These are phyloP conservation scores for Illadopsis cleaveri DNA, from an alignment of 2,113 vertebrate genomes.

Conservation along the genomic window DNA sequence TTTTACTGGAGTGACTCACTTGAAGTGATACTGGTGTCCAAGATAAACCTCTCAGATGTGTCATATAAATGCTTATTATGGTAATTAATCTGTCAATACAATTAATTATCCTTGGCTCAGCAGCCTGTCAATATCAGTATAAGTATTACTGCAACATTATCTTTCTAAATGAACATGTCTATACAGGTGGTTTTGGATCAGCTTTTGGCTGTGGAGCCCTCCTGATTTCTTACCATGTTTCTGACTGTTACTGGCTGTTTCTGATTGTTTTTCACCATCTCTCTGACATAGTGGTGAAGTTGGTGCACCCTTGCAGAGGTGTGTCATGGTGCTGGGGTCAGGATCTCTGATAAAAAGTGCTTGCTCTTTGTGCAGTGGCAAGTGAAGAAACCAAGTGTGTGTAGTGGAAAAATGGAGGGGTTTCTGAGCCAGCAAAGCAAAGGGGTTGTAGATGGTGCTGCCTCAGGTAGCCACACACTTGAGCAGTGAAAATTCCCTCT, in stretches of 20 bases:
- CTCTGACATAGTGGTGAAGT: not conserved
- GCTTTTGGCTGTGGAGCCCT: not conserved
- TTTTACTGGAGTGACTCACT: slow-evolving; percentile 34
- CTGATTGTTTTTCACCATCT: not conserved
- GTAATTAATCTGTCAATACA: not conserved
- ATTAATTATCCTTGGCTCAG: not conserved
- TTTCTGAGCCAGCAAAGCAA: not conserved
- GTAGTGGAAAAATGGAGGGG: not conserved
- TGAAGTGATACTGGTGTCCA: not conserved
- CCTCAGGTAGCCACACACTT: not conserved
- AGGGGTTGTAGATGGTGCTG: not conserved
- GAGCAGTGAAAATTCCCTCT: not conserved
- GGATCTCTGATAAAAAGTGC: not conserved
- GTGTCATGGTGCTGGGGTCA: not conserved
- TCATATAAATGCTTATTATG: not conserved
- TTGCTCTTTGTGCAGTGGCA: not conserved
- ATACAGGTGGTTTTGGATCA: not conserved
- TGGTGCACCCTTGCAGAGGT: not conserved
- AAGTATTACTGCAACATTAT: not conserved
- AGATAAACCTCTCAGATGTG: not conserved
- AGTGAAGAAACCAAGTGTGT: not conserved
- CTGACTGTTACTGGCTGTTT: not conserved
- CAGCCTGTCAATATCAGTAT: not conserved
- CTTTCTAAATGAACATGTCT: not conserved
- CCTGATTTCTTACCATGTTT: not conserved